Base-by-base conservation (phyloP, 2,888 invertebrate genomes). In the Protonemura montana region DNA sequence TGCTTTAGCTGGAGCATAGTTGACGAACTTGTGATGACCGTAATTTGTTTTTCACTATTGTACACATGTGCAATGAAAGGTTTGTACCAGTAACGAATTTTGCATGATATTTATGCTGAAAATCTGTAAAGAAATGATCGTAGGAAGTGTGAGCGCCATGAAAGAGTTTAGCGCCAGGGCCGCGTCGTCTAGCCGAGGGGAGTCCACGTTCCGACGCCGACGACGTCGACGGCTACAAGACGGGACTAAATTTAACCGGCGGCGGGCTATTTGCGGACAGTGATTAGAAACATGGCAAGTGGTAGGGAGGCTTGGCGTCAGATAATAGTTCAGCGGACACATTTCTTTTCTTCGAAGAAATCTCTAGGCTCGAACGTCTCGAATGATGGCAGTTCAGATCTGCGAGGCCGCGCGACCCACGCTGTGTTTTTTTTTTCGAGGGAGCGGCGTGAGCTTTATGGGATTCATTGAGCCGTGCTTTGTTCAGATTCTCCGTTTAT, bases 161-260 rank as follows among this genome's bases (percentile, higher is more conserved):
- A 35, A 35, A 35, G 27, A n/a, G 28, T 80, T 13, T 80, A 81
- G 81, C n/a, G 28, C 28, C 29, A n/a, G 28, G 29, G 16, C 13
- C 25, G 27, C 76, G 76, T 21, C 81, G 81, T 81, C 81, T 81
- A 81, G 81, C 30, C 81, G 30, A 81, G 81, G 81, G 81, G 81
- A 81, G 81, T 26, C 29, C 13, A 13, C 29, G 35, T 35, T 3
- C 35, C 35, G 35, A 35, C 35, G 27, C 16, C 59, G 59, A 16
- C 59, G 59, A 59, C 59, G 28, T 26, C 27, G 28, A 30, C n/a
- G 81, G 81, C 28, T 16, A 27, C 26, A 80, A 5, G 26, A 76
- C 78, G 78, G 27, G 78, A 28, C 81, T 81, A 81, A 81, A 81
- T 21, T 29, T 81, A 81, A 81, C 81, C n/a, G 28, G 6, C 81